Conservation (phyloP, 2,888 invertebrate genomes). For the Steinernema carpocapsae region DNA sequence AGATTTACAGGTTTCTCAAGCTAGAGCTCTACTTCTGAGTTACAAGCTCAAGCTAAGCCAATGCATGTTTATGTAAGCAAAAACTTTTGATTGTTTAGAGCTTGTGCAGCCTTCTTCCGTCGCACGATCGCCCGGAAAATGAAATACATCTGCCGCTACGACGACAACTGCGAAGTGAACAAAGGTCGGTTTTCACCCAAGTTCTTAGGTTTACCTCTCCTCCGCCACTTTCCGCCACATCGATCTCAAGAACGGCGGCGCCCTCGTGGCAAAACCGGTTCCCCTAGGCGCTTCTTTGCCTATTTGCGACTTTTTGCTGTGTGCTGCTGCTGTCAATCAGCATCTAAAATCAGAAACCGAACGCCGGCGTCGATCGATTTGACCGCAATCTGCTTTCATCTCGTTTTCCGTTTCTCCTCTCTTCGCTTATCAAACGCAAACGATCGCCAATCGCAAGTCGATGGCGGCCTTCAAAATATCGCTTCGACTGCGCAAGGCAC, state of each 20-base stretch:
- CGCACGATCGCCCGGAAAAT: constrained; percentile 47
- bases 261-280: background rate
- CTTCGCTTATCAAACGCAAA: constrained; percentile 1
- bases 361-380: constrained; percentile 10
- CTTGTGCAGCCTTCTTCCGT: constrained; percentile 36
- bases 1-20: too few species aligned
- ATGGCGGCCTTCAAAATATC: constrained; percentile 1
- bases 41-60: too few species aligned
- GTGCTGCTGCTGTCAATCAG: background rate
- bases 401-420: background rate
- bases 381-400: constrained; percentile 5
- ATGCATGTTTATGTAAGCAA: too few species aligned
- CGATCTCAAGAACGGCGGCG: too few species aligned
- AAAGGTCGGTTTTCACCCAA: constrained; percentile 39
- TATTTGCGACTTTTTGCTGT: background rate
- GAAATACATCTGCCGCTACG: constrained; percentile 50
- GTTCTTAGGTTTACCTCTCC: too few species aligned
- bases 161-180: constrained; percentile 48
- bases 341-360: constrained; percentile 8
- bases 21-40: too few species aligned
- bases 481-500: background rate
- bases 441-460: constrained; percentile 14
- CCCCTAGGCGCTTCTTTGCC: background rate
- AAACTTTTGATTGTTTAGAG: background rate
- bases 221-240: too few species aligned